Conservation (phyloP, 2,797 vertebrate genomes). For the Falco naumanni region DNA sequence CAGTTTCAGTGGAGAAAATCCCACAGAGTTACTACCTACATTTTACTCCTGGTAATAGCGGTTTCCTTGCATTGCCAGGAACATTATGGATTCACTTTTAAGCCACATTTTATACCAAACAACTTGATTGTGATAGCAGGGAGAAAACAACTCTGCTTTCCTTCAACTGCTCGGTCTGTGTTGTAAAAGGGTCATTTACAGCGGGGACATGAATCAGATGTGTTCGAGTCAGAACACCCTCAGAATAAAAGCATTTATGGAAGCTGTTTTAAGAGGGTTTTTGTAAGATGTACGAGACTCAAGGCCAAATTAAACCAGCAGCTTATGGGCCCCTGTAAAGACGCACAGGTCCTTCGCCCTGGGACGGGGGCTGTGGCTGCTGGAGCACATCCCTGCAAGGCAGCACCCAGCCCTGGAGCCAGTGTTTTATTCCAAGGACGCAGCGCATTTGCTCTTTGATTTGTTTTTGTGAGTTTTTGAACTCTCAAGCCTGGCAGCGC, state of each 20-base stretch:
- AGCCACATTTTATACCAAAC: constrained; percentile 50
- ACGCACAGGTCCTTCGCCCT: rapidly evolving
- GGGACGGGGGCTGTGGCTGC: neutral
- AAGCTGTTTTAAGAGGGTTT: neutral
- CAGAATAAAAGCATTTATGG: neutral
- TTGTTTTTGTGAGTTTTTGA: neutral
- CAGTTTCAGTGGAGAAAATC: constrained; percentile 47
- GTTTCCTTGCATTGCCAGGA: constrained; percentile 30
- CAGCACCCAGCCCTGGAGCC: neutral
- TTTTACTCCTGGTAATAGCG: constrained; percentile 54
- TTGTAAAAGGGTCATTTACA: constrained; percentile 29
- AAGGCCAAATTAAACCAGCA: neutral
- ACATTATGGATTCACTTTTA: constrained; percentile 54
- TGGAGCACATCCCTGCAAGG: neutral
- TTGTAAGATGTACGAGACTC: neutral
- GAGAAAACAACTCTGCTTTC: constrained; percentile 29
- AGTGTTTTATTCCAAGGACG: neutral
- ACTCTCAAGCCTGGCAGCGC: rapidly evolving
- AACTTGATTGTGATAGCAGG: constrained; percentile 43
- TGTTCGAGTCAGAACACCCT: neutral
- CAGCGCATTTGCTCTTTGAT: rapidly evolving
- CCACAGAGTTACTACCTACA: constrained; percentile 39
- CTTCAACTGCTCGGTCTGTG: neutral
- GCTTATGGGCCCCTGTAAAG: neutral
- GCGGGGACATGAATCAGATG: neutral